A percentile compares a stretch with the other conserved stretches of the same genome.
Evolutionary conservation across 1,140 invertebrate genomes (phyloP).

Genomic region (Vanessa tameamea): DNA sequence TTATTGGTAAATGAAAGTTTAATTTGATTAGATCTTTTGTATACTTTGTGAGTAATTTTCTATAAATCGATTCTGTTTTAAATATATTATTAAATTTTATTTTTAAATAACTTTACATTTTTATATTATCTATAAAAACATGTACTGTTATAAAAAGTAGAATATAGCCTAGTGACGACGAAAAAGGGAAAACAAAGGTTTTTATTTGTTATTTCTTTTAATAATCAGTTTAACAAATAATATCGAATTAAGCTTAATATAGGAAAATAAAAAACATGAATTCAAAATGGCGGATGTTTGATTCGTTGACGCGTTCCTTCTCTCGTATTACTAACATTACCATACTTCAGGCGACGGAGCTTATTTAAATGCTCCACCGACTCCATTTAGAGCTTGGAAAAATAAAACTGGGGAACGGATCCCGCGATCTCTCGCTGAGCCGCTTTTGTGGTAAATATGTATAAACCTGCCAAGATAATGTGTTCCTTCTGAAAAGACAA

Average conservation of each 20-base stretch:
- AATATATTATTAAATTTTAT: no score
- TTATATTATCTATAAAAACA: no score
- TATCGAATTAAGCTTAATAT: background rate
- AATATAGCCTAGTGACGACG: no score
- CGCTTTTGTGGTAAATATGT: conserved; percentile 81
- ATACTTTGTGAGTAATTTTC: no score
- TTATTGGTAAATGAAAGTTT: background rate
- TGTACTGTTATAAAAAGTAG: no score
- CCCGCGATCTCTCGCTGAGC: conserved; percentile 76
- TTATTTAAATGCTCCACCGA: conserved; percentile 81
- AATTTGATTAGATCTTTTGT: background rate
- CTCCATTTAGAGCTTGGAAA: conserved; percentile 81
- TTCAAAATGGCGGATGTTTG: conserved; percentile 68
- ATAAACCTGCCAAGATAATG: conserved; percentile 66
- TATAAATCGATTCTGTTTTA: no score
- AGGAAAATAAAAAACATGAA: conserved; percentile 39
- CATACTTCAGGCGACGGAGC: conserved; percentile 77
- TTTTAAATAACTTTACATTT: no score
- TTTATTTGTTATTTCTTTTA: no score
- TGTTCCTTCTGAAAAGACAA: conserved; percentile 21
- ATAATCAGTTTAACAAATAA: no score
- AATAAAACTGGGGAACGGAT: conserved; percentile 78
- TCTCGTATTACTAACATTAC: conserved; percentile 78
- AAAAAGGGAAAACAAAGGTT: no score
- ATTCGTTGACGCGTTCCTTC: conserved; percentile 55